Evolutionary conservation across 1,140 invertebrate genomes (phyloP).

Genomic region (Caenorhabditis remanei): DNA sequence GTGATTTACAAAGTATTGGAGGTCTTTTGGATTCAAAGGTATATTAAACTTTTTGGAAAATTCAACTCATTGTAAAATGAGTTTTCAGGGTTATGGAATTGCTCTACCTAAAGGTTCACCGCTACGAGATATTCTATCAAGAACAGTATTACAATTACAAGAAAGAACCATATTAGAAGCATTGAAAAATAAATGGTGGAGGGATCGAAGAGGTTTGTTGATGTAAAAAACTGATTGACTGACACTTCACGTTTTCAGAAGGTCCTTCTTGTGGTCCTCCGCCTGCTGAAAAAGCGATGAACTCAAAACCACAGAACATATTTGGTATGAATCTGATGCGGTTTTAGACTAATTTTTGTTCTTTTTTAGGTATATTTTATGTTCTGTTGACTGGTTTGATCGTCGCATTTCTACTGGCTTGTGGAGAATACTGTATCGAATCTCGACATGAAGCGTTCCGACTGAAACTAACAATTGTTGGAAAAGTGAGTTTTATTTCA

Average conservation of each 20-base stretch:
- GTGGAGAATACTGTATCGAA: constrained; percentile 71
- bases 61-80: neutral
- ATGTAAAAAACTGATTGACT: neutral
- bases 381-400: constrained; percentile 73
- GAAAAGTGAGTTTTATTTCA: constrained; percentile 53
- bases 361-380: constrained; percentile 74
- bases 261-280: constrained; percentile 58
- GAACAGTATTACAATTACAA: constrained; percentile 86
- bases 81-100: constrained; percentile 74
- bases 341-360: neutral
- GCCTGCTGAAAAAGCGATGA: constrained; percentile 47
- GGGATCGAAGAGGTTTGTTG: constrained; percentile 54
- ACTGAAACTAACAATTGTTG: constrained; percentile 66
- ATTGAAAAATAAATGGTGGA: constrained; percentile 90
- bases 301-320: constrained; percentile 59
- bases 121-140: constrained; percentile 84
- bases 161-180: constrained; percentile 85
- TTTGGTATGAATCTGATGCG: constrained; percentile 52
- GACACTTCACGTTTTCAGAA: constrained; percentile 29
- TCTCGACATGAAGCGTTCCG: constrained; percentile 67
- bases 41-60: constrained; percentile 79
- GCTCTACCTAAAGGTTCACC: constrained; percentile 82
- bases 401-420: constrained; percentile 69
- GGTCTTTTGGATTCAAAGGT: constrained; percentile 85
- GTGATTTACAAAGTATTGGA: constrained; percentile 86